A percentile compares a stretch with the other conserved stretches of the same genome.
These are phyloP conservation scores for Hetaerina titia DNA, from an alignment of 2,888 invertebrate genomes.

Conservation along the genomic window DNA sequence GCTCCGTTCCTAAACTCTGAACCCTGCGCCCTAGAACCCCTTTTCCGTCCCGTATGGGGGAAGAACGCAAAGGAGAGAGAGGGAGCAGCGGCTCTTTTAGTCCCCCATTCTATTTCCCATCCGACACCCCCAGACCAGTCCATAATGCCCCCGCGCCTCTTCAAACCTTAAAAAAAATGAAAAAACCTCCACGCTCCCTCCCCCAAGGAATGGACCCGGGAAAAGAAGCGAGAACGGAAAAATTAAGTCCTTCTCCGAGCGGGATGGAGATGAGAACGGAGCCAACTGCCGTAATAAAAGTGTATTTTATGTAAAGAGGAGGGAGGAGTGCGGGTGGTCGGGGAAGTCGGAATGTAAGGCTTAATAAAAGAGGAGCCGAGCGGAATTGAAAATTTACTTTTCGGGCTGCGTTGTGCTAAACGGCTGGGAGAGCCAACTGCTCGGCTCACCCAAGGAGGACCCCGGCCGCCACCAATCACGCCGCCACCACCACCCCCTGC, in stretches of 20 bases:
- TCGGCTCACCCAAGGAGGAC: too few relatives aligned
- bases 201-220: not conserved
- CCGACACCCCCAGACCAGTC: not conserved
- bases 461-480: not conserved
- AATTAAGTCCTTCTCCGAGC: constrained; percentile 45
- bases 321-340: not conserved
- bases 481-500: not conserved
- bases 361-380: constrained; percentile 62
- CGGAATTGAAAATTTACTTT: constrained; percentile 66
- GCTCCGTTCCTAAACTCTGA: not conserved
- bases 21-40: not conserved
- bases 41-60: not conserved
- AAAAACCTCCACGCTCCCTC: not conserved
- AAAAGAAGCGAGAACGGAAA: constrained; percentile 4
- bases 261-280: constrained; percentile 31
- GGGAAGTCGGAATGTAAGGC: constrained; percentile 30
- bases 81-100: not conserved
- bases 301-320: constrained; percentile 65
- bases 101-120: not conserved
- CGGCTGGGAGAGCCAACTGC: not conserved
- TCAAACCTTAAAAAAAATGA: not conserved
- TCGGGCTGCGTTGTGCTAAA: constrained; percentile 37
- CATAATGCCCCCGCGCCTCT: constrained; percentile 7
- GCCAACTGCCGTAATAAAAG: constrained; percentile 53
- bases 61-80: not conserved